A percentile compares a stretch with the other conserved stretches of the same genome.
Evolutionary conservation across 2,113 vertebrate species (phyloP).

Genomic region (Romanogobio albipinnatus): DNA sequence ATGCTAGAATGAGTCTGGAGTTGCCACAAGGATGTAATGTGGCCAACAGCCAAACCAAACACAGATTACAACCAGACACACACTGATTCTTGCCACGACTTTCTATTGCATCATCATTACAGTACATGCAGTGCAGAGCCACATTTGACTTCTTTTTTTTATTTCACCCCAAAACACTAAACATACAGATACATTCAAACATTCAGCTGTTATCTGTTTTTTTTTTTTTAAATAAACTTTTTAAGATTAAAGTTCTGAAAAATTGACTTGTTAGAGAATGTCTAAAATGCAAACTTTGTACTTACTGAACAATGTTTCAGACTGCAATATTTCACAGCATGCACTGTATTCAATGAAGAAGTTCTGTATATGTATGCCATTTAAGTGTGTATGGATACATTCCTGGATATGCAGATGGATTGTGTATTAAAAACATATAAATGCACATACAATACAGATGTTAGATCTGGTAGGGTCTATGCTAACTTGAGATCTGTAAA

Average conservation of each 20-base stretch:
- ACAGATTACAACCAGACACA: conserved; percentile 14
- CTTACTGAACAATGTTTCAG: background rate
- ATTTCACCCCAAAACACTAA: background rate
- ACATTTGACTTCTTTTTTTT: background rate
- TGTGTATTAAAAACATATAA: background rate
- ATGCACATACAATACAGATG: no score
- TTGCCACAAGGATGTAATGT: conserved; percentile 38
- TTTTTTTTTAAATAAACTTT: no score
- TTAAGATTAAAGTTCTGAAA: background rate
- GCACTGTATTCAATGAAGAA: background rate
- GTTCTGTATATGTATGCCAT: background rate
- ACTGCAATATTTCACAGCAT: background rate
- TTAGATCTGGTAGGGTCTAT: no score
- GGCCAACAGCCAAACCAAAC: conserved; percentile 46
- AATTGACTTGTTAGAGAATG: background rate
- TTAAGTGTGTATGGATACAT: background rate
- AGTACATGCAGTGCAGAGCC: background rate
- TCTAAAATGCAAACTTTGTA: background rate
- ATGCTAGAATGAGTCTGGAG: conserved; percentile 42
- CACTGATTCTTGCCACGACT: conserved; percentile 27
- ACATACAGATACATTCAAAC: background rate
- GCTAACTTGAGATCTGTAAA: no score
- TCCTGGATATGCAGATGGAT: background rate
- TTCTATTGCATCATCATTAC: conserved; percentile 3
- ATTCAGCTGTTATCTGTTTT: background rate